Evolutionary conservation across 2,888 invertebrate species (phyloP).

Genomic region (Rotaria macrura): DNA sequence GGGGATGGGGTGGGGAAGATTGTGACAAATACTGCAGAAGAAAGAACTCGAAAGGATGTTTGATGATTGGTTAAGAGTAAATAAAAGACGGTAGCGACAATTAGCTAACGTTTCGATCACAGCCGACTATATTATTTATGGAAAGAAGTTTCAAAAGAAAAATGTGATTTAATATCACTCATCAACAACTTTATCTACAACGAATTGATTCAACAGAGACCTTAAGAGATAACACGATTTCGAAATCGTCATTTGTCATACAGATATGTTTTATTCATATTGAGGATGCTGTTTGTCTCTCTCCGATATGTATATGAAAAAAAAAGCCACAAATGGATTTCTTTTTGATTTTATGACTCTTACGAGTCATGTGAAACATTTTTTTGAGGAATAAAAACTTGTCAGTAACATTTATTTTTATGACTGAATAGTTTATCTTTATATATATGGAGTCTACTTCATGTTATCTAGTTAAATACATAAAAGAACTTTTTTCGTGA

Average conservation of each 20-base stretch:
- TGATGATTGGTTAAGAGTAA: background rate
- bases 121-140: background rate
- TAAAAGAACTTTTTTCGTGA: background rate
- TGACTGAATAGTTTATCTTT: background rate
- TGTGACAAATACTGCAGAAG: background rate
- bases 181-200: background rate
- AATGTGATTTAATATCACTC: background rate
- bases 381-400: too few relatives aligned
- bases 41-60: background rate
- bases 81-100: background rate
- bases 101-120: background rate
- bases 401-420: too few relatives aligned
- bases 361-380: too few relatives aligned
- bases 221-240: too few relatives aligned
- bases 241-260: too few relatives aligned
- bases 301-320: too few relatives aligned
- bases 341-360: too few relatives aligned
- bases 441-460: background rate
- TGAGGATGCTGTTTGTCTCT: too few relatives aligned
- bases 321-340: too few relatives aligned
- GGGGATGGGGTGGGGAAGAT: too few relatives aligned
- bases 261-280: too few relatives aligned
- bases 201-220: too few relatives aligned
- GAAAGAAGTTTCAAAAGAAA: background rate
- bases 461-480: background rate